Evolutionary conservation across 1,140 invertebrate species (phyloP).

Genomic region (Trichonephila clavata): DNA sequence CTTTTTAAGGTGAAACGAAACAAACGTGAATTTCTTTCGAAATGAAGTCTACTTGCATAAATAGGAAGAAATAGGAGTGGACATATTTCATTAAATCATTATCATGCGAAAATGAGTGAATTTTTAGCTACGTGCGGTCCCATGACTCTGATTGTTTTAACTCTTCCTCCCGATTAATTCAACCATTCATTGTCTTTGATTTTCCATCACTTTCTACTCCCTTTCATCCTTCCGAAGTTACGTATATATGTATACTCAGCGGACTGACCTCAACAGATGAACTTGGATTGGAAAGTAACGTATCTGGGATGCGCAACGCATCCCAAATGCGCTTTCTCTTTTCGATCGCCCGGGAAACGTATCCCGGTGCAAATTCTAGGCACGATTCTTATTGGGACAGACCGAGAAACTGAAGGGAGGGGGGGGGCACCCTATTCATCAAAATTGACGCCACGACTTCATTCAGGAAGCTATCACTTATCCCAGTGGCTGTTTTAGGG

Average conservation of each 20-base stretch:
- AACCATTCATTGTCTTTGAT: not conserved
- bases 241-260: not conserved
- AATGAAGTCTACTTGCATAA: too few species aligned
- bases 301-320: conserved; percentile 6
- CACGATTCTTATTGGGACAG: conserved; percentile 30
- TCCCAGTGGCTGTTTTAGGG: not conserved
- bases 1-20: too few species aligned
- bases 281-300: conserved; percentile 4
- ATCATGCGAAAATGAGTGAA: too few species aligned
- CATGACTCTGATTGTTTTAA: not conserved
- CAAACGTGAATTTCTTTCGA: too few species aligned
- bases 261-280: not conserved
- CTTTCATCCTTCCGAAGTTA: not conserved
- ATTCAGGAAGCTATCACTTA: conserved; percentile 70
- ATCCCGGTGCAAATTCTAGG: conserved; percentile 28
- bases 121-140: too few species aligned
- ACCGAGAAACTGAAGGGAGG: not conserved
- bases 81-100: too few species aligned
- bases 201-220: not conserved
- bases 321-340: not conserved
- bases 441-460: conserved; percentile 36
- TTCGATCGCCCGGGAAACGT: not conserved
- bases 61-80: too few species aligned
- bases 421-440: not conserved
- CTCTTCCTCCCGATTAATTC: not conserved